phyloP scores from a whole-genome alignment of 2,888 invertebrate genomes.

The Coelopa pilipes region DNA sequence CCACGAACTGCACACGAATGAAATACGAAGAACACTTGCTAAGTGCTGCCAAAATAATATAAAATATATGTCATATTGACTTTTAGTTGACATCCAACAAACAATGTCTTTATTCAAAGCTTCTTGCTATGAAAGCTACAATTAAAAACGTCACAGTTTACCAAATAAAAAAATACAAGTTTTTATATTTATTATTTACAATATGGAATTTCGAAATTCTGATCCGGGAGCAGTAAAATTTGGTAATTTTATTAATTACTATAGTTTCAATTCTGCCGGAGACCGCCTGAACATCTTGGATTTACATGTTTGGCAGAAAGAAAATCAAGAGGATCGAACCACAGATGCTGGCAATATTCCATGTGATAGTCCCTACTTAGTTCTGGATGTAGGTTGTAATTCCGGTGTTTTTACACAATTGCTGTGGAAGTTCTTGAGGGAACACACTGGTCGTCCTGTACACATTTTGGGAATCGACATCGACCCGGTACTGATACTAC shows the following conservation, averaged over 20 bases:
- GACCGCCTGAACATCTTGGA: slow-evolving; percentile 76
- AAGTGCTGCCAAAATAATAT: too few species aligned
- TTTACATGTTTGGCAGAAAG: slow-evolving; percentile 65
- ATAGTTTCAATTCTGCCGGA: slow-evolving; percentile 79
- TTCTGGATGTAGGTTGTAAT: slow-evolving; percentile 75
- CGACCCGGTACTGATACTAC: slow-evolving; percentile 75
- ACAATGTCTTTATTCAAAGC: too few species aligned
- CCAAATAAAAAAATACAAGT: too few species aligned
- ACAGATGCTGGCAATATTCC: slow-evolving; percentile 21
- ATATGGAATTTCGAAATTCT: slow-evolving; percentile 59
- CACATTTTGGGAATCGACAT: slow-evolving; percentile 77
- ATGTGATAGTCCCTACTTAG: slow-evolving; percentile 66
- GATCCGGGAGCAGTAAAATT: slow-evolving; percentile 82
- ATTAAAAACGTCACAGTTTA: too few species aligned
- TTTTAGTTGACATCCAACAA: too few species aligned
- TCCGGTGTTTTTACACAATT: slow-evolving; percentile 77
- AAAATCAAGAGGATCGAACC: background rate
- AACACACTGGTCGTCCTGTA: slow-evolving; percentile 43
- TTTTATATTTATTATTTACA: background rate
- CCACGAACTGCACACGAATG: slow-evolving; percentile 18
- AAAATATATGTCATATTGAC: too few species aligned
- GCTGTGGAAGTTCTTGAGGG: slow-evolving; percentile 47
- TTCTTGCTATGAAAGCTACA: too few species aligned
- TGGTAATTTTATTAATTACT: slow-evolving; percentile 91
- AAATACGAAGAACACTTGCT: too few species aligned